Conservation (phyloP, 2,888 invertebrate species). For the Mythimna ferrago region DNA sequence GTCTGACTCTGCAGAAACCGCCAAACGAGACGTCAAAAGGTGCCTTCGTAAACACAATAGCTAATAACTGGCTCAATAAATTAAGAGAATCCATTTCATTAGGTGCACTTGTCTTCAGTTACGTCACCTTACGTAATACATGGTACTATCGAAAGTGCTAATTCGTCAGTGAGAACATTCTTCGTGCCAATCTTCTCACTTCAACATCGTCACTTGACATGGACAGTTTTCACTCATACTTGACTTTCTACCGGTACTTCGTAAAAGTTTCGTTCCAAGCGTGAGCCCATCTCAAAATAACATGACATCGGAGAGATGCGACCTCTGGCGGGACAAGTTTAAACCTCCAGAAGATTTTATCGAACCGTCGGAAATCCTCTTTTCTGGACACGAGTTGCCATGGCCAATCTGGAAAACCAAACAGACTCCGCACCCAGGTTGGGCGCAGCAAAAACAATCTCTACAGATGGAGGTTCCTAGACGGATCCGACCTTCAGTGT, state of each 20-base stretch:
- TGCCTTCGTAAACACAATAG: slow-evolving; percentile 53
- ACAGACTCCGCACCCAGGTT: too few species aligned
- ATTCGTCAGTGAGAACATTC: slow-evolving; percentile 25
- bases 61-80: slow-evolving; percentile 55
- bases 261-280: too few species aligned
- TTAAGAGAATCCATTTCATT: slow-evolving; percentile 62
- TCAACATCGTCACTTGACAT: slow-evolving; percentile 15
- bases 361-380: too few species aligned
- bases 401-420: too few species aligned
- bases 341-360: too few species aligned
- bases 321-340: too few species aligned
- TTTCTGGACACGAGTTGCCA: too few species aligned
- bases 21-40: slow-evolving; percentile 23
- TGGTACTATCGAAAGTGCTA: slow-evolving; percentile 38
- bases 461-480: too few species aligned
- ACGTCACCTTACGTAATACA: slow-evolving; percentile 40
- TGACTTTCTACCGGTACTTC: slow-evolving; percentile 18
- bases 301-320: too few species aligned
- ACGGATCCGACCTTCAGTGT: too few species aligned
- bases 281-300: too few species aligned
- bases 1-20: not conserved
- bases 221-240: slow-evolving; percentile 4
- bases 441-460: too few species aligned
- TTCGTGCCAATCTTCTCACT: slow-evolving; percentile 19
- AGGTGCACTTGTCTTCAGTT: slow-evolving; percentile 60